Evolutionary conservation across 2,797 vertebrate species (phyloP), one percentile per base, ranked within the genome.

Genomic region (Galago senegalensis): DNA sequence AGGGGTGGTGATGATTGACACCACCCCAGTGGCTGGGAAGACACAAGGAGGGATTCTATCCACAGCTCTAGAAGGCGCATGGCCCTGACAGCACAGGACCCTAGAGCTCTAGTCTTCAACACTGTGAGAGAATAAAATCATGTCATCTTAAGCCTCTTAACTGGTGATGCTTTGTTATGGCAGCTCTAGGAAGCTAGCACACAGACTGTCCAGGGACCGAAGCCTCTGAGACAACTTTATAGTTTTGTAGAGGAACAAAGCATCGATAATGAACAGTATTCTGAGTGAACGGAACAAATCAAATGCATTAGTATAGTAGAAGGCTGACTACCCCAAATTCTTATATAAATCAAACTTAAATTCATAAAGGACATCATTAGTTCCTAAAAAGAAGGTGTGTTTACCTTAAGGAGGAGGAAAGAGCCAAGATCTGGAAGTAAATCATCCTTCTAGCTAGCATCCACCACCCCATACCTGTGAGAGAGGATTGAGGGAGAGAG

Each of bases 61-160:
- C 23, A 46, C 2, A 23, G 6, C 60, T 2, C 65, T 11, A 37
- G 25, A 56, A 4, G 14, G 2, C 60, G 1, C 17, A 13, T 1
- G 31, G 6, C 11, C n/a, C 31, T 53, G 16, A 10, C 40, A 31
- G 56, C 4, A 60, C 1, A 73, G 49, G 23, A 70, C 49, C n/a
- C 69, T 34, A 92, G 37, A 76, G 2, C 12, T 77, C 37, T 49
- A 53, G 5, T 11, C 8, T 79, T 25, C 40, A 70, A 34, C 61
- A 37, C 23, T n/a, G 0, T 65, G 49, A 37, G 0, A 67, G 20
- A 58, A 37, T 77, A 23, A 37, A n/a, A 79, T 53, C 25, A 7
- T n/a, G 18, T 65, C 76, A 18, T 63, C 63, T 43, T 40, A 69
- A 80, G 34, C 17, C 14, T 27, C 18, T 17, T 34, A 60, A 10